phyloP scores from a whole-genome alignment of 2,888 invertebrate species.

The Euzetes globulus region DNA sequence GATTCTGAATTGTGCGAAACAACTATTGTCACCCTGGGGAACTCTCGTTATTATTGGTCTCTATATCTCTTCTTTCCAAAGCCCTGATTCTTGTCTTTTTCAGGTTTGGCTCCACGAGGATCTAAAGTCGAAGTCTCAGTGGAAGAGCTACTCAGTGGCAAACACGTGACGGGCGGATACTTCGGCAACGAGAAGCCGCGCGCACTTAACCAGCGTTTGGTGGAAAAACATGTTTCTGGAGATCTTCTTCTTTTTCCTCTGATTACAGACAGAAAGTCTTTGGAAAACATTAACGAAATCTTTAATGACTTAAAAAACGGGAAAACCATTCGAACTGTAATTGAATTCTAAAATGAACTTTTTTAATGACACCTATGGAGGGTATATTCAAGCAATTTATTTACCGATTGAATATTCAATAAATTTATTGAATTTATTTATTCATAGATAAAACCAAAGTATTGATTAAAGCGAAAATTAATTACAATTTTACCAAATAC shows the following conservation, averaged over 20 bases:
- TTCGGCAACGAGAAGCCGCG: constrained; percentile 22
- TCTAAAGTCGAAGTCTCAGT: neutral
- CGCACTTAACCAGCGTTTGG: neutral
- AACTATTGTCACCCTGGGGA: neutral
- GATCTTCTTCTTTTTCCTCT: neutral
- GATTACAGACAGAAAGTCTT: neutral
- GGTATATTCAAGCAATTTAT: too few species aligned
- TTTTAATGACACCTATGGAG: too few species aligned
- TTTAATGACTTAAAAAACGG: constrained; percentile 29
- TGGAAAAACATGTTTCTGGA: neutral
- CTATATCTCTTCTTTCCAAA: too few species aligned
- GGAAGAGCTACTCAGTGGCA: neutral
- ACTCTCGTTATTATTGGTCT: constrained; percentile 14
- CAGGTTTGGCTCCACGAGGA: neutral
- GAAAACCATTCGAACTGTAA: constrained; percentile 28
- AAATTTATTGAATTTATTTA: too few species aligned
- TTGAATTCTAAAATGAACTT: constrained; percentile 10
- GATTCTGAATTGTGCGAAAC: neutral
- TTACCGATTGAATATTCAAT: too few species aligned
- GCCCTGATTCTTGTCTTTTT: neutral
- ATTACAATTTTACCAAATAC: too few species aligned
- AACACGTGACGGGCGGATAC: neutral
- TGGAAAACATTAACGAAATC: constrained; percentile 26
- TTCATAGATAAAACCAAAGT: too few species aligned
- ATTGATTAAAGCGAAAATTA: too few species aligned